phyloP scores from a whole-genome alignment of 2,888 invertebrate genomes.

The Megamerina dolium region DNA sequence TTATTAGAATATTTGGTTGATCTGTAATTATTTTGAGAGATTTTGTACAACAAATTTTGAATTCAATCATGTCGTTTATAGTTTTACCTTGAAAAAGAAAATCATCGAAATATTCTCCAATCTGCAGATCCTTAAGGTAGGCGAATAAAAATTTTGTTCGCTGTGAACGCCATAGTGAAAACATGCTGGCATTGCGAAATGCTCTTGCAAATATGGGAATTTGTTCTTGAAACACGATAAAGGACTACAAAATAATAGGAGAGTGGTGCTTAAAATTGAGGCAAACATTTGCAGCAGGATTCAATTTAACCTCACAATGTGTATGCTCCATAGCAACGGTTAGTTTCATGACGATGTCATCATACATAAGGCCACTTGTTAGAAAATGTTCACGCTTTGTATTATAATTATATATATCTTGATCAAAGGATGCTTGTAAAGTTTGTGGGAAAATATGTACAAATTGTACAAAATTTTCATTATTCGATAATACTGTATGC shows the following conservation, averaged over 20 bases:
- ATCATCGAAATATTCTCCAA: constrained; percentile 19
- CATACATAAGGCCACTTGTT: constrained; percentile 7
- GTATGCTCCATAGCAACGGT: constrained; percentile 18
- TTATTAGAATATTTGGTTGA: constrained; percentile 35
- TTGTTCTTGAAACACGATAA: constrained; percentile 38
- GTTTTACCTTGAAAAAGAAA: constrained; percentile 31
- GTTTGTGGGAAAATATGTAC: constrained; percentile 15
- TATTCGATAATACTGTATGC: not conserved
- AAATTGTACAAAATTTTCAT: constrained; percentile 10
- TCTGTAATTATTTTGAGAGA: constrained; percentile 24
- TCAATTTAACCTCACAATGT: constrained; percentile 20
- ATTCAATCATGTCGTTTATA: no score
- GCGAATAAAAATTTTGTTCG: constrained; percentile 33
- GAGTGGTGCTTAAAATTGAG: constrained; percentile 1
- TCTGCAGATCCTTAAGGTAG: constrained; percentile 24
- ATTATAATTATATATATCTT: constrained; percentile 19
- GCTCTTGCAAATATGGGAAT: constrained; percentile 30
- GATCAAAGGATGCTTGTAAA: constrained; percentile 11
- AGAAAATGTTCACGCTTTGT: constrained; percentile 8
- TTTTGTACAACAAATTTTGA: not conserved
- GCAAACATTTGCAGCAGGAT: not conserved
- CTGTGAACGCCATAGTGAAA: constrained; percentile 34
- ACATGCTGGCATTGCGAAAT: constrained; percentile 32
- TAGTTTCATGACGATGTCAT: constrained; percentile 17
- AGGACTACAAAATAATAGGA: constrained; percentile 17